Conservation (phyloP, 2,797 vertebrate species). For the Rhynchotus rufescens region DNA sequence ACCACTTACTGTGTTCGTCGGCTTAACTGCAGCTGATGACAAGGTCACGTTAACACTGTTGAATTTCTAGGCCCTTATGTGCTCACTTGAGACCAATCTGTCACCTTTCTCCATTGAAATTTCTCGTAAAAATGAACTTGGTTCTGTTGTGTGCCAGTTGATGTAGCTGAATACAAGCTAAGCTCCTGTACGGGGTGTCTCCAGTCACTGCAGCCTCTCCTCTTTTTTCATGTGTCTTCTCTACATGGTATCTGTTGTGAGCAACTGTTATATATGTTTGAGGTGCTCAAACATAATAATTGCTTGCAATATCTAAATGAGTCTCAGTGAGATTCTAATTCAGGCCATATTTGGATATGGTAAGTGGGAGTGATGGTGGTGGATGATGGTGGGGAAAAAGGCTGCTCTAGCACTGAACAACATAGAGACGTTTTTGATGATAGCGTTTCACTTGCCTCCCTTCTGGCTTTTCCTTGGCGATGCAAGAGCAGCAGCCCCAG, state of each 20-base stretch:
- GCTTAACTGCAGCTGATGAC: constrained; percentile 35
- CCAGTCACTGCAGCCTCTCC: neutral
- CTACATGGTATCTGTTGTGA: neutral
- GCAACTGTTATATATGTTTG: neutral
- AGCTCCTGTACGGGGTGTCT: accelerated
- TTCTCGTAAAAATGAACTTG: neutral
- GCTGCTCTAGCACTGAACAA: neutral
- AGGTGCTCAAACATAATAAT: neutral
- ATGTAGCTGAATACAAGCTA: neutral
- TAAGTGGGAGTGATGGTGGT: neutral
- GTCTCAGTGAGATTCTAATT: neutral
- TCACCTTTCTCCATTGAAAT: neutral
- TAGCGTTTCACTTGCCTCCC: neutral
- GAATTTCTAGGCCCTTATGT: constrained; percentile 24
- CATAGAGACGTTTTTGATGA: accelerated
- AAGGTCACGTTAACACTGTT: constrained; percentile 46
- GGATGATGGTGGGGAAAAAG: neutral
- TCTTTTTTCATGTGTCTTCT: neutral
- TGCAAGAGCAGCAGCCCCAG: neutral
- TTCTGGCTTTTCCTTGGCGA: neutral
- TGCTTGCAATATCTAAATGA: neutral
- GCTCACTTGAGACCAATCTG: neutral
- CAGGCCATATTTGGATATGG: neutral
- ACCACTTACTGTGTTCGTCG: neutral
- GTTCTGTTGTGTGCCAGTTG: neutral